These are phyloP conservation scores for Pelusios castaneus DNA, from an alignment of 2,113 vertebrate species.

Conservation along the genomic window DNA sequence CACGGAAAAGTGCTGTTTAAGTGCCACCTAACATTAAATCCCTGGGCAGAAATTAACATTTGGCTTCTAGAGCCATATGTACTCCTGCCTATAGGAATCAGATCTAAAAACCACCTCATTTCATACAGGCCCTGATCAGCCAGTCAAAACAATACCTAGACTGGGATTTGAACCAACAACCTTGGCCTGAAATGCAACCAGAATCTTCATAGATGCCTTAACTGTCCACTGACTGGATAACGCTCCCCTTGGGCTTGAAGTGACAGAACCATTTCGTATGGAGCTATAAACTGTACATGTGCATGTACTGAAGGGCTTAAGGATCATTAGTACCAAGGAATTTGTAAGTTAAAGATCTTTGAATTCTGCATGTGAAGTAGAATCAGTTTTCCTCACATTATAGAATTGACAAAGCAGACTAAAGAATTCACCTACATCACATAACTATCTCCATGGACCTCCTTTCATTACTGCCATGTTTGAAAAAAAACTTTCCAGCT, in stretches of 20 bases:
- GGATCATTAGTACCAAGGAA: not conserved
- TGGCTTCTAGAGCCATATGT: not conserved
- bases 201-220: accelerated
- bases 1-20: slow-evolving; percentile 51
- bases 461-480: accelerated
- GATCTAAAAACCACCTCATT: not conserved
- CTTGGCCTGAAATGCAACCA: not conserved
- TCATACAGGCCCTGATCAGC: not conserved
- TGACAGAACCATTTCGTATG: not conserved
- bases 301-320: not conserved
- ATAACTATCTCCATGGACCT: not conserved
- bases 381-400: not conserved
- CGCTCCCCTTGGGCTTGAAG: accelerated
- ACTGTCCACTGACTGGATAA: not conserved
- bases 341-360: not conserved
- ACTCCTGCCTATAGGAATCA: not conserved
- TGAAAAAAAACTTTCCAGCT: accelerated
- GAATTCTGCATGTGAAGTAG: not conserved
- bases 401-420: not conserved
- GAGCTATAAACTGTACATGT: not conserved
- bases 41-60: not conserved
- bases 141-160: not conserved
- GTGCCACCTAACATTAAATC: slow-evolving; percentile 22
- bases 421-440: not conserved
- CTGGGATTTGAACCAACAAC: not conserved